Percentiles rank a stretch among this genome's conserved stretches.
Conservation (phyloP, 2,888 invertebrate species). For the Patella pellucida region DNA sequence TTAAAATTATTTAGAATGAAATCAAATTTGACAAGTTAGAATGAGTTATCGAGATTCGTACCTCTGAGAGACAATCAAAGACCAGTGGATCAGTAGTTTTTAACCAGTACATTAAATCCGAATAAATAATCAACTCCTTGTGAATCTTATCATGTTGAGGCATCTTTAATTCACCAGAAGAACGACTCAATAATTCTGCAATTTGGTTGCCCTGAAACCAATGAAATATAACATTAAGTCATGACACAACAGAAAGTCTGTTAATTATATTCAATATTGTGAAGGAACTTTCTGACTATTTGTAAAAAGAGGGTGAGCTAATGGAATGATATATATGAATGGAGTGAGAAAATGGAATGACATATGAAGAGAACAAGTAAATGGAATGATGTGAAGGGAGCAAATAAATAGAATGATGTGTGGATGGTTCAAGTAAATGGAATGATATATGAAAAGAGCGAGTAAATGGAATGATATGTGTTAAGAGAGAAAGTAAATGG, state of each 20-base stretch:
- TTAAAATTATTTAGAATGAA: too few relatives aligned
- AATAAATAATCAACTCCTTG: conserved; percentile 87
- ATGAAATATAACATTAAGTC: conserved; percentile 1
- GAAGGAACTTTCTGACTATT: not conserved
- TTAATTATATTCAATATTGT: not conserved
- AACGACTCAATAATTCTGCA: conserved; percentile 76
- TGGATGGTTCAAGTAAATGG: too few relatives aligned
- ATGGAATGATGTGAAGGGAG: too few relatives aligned
- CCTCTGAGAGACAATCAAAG: conserved; percentile 83
- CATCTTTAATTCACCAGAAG: conserved; percentile 75
- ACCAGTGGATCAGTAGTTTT: conserved; percentile 85
- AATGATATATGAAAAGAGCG: too few relatives aligned
- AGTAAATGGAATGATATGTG: too few relatives aligned
- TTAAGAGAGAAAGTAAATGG: too few relatives aligned
- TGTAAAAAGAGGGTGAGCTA: too few relatives aligned
- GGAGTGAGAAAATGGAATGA: too few relatives aligned
- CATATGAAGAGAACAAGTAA: too few relatives aligned
- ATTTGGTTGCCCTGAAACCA: conserved; percentile 78
- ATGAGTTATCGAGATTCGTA: conserved; percentile 31
- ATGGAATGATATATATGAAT: too few relatives aligned
- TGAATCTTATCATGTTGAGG: conserved; percentile 86
- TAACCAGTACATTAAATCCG: conserved; percentile 92
- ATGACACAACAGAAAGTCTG: not conserved
- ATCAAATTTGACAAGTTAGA: too few relatives aligned
- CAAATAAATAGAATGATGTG: too few relatives aligned